Evolutionary conservation across 2,888 invertebrate genomes (phyloP).

Genomic region (Arge pagana): DNA sequence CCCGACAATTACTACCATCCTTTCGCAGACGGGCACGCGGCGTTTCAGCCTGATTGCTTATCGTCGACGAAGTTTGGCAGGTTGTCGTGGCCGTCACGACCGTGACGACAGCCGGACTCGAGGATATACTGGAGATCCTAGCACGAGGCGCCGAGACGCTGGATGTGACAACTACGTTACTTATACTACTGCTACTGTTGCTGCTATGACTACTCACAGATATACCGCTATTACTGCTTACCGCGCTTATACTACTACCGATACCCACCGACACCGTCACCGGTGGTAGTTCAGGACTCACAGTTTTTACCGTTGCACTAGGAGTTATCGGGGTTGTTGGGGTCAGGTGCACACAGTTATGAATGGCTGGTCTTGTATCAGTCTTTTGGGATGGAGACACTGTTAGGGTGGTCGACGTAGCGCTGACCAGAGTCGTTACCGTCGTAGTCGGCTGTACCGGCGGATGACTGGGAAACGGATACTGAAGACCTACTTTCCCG

Average conservation of each 20-base stretch:
- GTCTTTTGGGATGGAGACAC: conserved; percentile 37
- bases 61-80: conserved; percentile 22
- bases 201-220: conserved; percentile 33
- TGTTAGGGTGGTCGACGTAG: conserved; percentile 15
- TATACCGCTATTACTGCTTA: conserved; percentile 31
- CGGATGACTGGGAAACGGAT: conserved; percentile 80
- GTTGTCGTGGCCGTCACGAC: conserved; percentile 20
- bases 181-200: conserved; percentile 21
- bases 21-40: conserved; percentile 44
- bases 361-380: conserved; percentile 43
- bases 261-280: conserved; percentile 44
- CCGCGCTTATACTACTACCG: conserved; percentile 35
- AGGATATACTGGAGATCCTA: conserved; percentile 14
- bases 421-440: conserved; percentile 42
- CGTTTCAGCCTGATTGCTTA: conserved; percentile 31
- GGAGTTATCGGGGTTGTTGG: conserved; percentile 53
- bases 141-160: conserved; percentile 12
- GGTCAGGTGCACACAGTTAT: conserved; percentile 48
- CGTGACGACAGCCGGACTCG: conserved; percentile 17
- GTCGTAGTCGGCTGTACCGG: conserved; percentile 58
- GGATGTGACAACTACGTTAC: conserved; percentile 17
- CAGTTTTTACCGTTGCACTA: conserved; percentile 37
- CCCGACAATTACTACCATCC: conserved; percentile 40
- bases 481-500: conserved; percentile 68
- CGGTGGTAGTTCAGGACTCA: conserved; percentile 51